Evolutionary conservation across 2,888 invertebrate genomes (phyloP).

Genomic region (Drosophila testacea): DNA sequence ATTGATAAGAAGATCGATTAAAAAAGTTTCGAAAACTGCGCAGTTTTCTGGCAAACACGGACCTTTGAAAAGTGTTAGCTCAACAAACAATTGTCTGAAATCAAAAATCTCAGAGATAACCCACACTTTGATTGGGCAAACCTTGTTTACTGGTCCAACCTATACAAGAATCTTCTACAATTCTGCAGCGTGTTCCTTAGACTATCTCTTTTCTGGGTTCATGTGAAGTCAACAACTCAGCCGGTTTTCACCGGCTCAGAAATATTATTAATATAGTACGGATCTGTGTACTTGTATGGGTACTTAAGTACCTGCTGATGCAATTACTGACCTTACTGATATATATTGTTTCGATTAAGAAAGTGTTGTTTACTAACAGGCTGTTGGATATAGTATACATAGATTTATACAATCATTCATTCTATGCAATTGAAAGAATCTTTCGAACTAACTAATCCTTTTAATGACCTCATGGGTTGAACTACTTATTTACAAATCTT

Average conservation of each 20-base stretch:
- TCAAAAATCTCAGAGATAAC: slow-evolving; percentile 3
- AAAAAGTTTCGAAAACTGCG: slow-evolving; percentile 37
- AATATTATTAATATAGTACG: slow-evolving; percentile 4
- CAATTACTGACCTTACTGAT: slow-evolving; percentile 58
- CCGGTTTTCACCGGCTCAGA: slow-evolving; percentile 41
- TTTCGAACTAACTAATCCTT: neutral
- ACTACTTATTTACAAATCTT: slow-evolving; percentile 12
- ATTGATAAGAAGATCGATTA: slow-evolving; percentile 43
- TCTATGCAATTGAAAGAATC: slow-evolving; percentile 6
- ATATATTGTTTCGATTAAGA: slow-evolving; percentile 27
- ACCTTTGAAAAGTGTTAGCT: slow-evolving; percentile 14
- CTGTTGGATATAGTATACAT: neutral
- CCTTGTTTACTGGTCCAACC: neutral
- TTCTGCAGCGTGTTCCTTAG: neutral
- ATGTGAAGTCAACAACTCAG: slow-evolving; percentile 35
- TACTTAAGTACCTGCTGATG: slow-evolving; percentile 46
- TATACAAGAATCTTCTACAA: neutral
- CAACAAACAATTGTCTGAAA: slow-evolving; percentile 30
- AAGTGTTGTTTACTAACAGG: slow-evolving; percentile 44
- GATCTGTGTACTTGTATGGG: neutral
- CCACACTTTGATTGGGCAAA: neutral
- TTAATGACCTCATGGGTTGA: slow-evolving; percentile 10
- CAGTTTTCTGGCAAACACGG: slow-evolving; percentile 22
- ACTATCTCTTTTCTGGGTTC: slow-evolving; percentile 39
- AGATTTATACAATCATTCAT: slow-evolving; percentile 23